Evolutionary conservation across 1,140 invertebrate genomes (phyloP), one percentile per base, ranked within the genome.

Genomic region (Diploscapter pachys): DNA sequence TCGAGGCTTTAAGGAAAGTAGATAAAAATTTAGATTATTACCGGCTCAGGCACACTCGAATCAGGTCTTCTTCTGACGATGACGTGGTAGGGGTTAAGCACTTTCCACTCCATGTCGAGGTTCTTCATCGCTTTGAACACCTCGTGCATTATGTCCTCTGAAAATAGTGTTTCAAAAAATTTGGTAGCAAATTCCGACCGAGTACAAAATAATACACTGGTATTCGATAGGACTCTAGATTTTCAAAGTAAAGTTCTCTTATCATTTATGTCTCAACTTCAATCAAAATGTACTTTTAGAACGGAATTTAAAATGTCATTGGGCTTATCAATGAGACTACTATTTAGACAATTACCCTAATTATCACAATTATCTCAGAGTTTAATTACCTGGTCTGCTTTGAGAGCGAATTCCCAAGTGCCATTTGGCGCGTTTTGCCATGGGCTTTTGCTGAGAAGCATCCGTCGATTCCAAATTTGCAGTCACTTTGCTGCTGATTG

Each of bases 131-230:
- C 96, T 79, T 95, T 90, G 86, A 97, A 99, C 2, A 99, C 96
- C 89, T 99, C 97, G 86, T 96, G 92, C 97, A 99, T 99, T 48
- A 99, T 99, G 87, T 99, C 97, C 84, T 95, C 93, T 3, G 95
- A 31, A 31, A 31, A 1, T 31, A 31, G 31, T 31, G 31, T 31
- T 31, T 31, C 31, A 31, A 31, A 31, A 31, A 31, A 31, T 31
- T 31, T 31, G 31, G 1, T 31, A 31, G 1, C 31, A 31, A 31
- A 31, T 1, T 31, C 31, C 31, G 31, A 31, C 31, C 31, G 31
- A 31, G 31, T 31, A 31, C 31, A 31, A 31, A 31, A 31, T 31
- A 31, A 1, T 31, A 31, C 31, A 31, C 31, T 31, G 31, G 31
- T 31, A 31, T 31, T 31, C 31, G 31, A 31, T 1, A 31, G 31